phyloP scores from a whole-genome alignment of 2,888 invertebrate species.

The Latrodectus hesperus region DNA sequence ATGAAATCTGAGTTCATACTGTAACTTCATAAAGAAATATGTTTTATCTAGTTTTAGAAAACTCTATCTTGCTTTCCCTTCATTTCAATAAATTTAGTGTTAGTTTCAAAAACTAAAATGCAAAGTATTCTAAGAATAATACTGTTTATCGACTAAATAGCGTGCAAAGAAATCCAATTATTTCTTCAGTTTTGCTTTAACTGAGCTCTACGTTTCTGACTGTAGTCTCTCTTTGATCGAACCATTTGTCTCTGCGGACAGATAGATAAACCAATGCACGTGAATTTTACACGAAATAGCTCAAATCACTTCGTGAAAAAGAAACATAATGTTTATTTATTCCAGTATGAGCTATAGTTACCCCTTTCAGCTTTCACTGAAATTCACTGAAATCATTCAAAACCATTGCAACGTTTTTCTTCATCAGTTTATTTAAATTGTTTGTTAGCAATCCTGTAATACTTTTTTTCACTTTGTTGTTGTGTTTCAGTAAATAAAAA shows the following conservation, averaged over 20 bases:
- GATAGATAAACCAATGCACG: slow-evolving; percentile 39
- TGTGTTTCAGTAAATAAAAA: too few species aligned
- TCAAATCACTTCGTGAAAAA: slow-evolving; percentile 44
- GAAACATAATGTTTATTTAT: background rate
- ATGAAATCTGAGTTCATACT: too few species aligned
- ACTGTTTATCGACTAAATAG: slow-evolving; percentile 39
- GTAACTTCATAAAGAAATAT: too few species aligned
- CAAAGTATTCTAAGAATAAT: background rate
- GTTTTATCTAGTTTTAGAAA: background rate
- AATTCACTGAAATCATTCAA: too few species aligned
- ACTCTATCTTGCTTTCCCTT: background rate
- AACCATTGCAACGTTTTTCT: too few species aligned
- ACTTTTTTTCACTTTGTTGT: too few species aligned
- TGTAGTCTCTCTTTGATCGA: slow-evolving; percentile 42
- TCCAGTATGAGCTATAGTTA: too few species aligned
- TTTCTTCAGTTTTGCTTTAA: slow-evolving; percentile 42
- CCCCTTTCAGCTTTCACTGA: background rate
- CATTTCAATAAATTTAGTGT: too few species aligned
- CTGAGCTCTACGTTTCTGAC: slow-evolving; percentile 24
- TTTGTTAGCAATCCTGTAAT: too few species aligned
- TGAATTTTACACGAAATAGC: slow-evolving; percentile 40
- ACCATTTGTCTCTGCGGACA: slow-evolving; percentile 31
- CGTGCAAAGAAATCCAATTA: slow-evolving; percentile 56
- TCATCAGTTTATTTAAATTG: too few species aligned
- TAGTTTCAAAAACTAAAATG: too few species aligned